A percentile compares a stretch with the other conserved stretches of the same genome.
Conservation (phyloP, 2,113 vertebrate genomes). For the Machaerirhynchus nigripectus region DNA sequence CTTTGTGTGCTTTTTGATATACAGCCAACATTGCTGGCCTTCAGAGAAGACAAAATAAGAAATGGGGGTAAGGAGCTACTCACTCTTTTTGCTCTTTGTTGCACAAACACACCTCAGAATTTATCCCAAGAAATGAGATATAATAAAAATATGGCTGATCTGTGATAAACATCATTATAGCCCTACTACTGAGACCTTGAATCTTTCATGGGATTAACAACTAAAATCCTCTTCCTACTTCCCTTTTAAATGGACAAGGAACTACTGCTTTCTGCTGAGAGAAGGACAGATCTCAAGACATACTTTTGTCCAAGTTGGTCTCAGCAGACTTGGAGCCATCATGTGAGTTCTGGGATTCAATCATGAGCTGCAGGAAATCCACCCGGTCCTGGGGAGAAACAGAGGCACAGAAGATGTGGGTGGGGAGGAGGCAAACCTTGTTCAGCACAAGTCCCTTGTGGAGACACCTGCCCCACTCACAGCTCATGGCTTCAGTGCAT, state of each 20-base stretch:
- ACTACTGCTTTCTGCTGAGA: background rate
- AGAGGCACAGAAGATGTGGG: background rate
- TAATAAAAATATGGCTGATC: background rate
- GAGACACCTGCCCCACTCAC: background rate
- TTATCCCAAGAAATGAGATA: background rate
- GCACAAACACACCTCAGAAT: background rate
- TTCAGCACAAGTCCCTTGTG: background rate
- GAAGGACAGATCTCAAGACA: background rate
- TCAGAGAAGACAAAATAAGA: background rate
- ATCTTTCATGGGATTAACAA: background rate
- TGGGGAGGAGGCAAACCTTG: background rate
- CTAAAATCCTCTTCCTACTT: background rate
- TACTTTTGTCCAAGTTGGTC: background rate
- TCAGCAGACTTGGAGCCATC: background rate
- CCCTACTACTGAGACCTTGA: background rate
- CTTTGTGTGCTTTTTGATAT: background rate
- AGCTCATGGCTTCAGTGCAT: background rate
- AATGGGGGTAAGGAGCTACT: background rate
- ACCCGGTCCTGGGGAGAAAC: constrained; percentile 62
- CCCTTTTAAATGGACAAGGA: background rate
- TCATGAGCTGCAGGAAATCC: constrained; percentile 84
- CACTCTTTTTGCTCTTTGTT: background rate
- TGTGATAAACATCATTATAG: background rate
- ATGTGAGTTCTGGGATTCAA: constrained; percentile 70
- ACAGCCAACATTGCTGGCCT: background rate